Percentiles rank a stretch among this genome's conserved stretches.
Evolutionary conservation across 1,140 invertebrate genomes (phyloP).

Genomic region (Orchestia grillus): DNA sequence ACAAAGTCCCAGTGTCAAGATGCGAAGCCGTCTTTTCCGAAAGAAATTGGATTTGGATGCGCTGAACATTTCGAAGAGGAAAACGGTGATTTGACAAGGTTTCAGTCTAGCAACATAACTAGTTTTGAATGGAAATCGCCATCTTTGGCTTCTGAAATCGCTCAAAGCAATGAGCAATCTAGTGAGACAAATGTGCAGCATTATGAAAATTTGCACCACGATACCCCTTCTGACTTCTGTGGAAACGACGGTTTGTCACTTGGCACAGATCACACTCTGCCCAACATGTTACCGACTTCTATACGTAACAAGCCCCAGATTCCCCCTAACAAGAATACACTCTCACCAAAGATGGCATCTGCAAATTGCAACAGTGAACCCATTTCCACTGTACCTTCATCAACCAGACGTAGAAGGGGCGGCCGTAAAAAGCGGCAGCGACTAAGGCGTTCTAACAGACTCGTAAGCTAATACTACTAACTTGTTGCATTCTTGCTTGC

Average conservation of each 20-base stretch:
- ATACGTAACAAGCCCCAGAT: not conserved
- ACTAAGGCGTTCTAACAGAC: conserved; percentile 26
- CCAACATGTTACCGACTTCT: not conserved
- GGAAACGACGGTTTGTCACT: not conserved
- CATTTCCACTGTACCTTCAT: not conserved
- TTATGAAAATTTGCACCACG: not conserved
- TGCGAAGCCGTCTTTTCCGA: not conserved
- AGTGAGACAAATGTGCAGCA: not conserved
- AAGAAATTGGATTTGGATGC: not conserved
- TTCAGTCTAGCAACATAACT: not conserved
- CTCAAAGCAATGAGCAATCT: not conserved
- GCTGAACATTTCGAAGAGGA: not conserved
- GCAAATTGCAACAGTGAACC: not conserved
- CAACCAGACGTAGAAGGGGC: conserved; percentile 30
- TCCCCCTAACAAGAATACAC: not conserved
- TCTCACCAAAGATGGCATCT: not conserved
- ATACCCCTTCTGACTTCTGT: not conserved
- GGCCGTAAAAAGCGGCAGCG: conserved; percentile 43
- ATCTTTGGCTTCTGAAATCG: not conserved
- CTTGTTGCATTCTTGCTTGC: not conserved
- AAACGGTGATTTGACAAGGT: not conserved
- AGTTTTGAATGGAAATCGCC: not conserved
- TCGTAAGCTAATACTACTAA: conserved; percentile 39
- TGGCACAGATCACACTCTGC: not conserved
- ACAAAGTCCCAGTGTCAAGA: not conserved